These are phyloP conservation scores for Cephonodes hylas DNA, from an alignment of 2,888 invertebrate species.

Conservation along the genomic window DNA sequence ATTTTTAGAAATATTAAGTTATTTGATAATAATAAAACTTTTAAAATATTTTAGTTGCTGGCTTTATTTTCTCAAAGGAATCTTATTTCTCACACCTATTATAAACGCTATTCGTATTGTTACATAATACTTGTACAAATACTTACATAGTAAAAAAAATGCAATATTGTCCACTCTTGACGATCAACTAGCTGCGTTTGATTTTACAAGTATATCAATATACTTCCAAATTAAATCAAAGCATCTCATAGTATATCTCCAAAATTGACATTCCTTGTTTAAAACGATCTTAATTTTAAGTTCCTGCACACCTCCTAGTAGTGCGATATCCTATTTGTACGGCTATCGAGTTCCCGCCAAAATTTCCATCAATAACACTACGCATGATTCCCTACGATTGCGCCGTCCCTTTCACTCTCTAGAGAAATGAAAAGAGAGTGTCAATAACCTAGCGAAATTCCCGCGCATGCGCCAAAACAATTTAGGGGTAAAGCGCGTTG, in stretches of 20 bases:
- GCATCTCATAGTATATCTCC: too few relatives aligned
- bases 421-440: conserved; percentile 41
- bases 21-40: background rate
- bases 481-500: conserved; percentile 22
- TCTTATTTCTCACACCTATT: too few relatives aligned
- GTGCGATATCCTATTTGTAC: background rate
- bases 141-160: too few relatives aligned
- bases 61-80: background rate
- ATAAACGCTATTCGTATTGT: too few relatives aligned
- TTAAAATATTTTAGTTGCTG: background rate
- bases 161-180: too few relatives aligned
- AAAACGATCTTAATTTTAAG: too few relatives aligned
- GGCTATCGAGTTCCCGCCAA: conserved; percentile 63
- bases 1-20: background rate
- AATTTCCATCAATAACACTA: conserved; percentile 72
- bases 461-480: conserved; percentile 62
- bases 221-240: too few relatives aligned
- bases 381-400: conserved; percentile 60
- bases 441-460: conserved; percentile 54
- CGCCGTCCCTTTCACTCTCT: conserved; percentile 42
- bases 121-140: too few relatives aligned
- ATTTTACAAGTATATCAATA: too few relatives aligned
- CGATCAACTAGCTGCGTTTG: too few relatives aligned
- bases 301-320: too few relatives aligned
- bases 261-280: too few relatives aligned